phyloP scores from a whole-genome alignment of 2,888 invertebrate genomes.

The Aspidiotus rigidus region DNA sequence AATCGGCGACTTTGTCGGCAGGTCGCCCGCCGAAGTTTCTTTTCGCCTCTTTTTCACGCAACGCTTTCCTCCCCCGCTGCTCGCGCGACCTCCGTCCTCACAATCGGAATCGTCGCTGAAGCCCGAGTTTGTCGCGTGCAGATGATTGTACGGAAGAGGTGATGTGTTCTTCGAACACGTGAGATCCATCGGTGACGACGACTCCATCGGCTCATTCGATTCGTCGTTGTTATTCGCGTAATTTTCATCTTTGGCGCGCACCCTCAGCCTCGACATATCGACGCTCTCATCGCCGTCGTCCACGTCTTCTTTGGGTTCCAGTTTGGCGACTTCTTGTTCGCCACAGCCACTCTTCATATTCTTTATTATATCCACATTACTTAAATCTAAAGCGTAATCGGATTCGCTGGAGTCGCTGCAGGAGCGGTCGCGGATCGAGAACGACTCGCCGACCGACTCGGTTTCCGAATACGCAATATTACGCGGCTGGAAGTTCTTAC shows the following conservation, averaged over 20 bases:
- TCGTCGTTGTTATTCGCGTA: conserved; percentile 42
- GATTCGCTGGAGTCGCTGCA: conserved; percentile 35
- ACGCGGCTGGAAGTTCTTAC: conserved; percentile 69
- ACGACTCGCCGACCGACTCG: conserved; percentile 35
- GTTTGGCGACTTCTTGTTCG: conserved; percentile 14
- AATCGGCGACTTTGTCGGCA: not conserved
- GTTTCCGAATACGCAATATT: conserved; percentile 49
- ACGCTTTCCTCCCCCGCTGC: not conserved
- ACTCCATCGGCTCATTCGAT: conserved; percentile 41
- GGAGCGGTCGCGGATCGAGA: conserved; percentile 12
- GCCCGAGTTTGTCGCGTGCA: conserved; percentile 38
- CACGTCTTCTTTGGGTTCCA: not conserved
- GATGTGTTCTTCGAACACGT: conserved; percentile 44
- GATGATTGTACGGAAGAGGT: conserved; percentile 35
- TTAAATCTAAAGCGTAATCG: conserved; percentile 42
- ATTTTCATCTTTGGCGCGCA: conserved; percentile 42
- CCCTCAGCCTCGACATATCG: conserved; percentile 41
- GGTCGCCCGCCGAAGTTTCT: not conserved
- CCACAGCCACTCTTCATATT: conserved; percentile 27
- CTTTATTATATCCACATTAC: conserved; percentile 39
- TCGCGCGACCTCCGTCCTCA: conserved; percentile 17
- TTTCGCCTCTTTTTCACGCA: conserved; percentile 19
- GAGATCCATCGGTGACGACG: conserved; percentile 47
- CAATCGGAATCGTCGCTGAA: conserved; percentile 37
- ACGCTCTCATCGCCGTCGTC: conserved; percentile 36